These are phyloP conservation scores for Atherinosoma microstoma DNA, from an alignment of 2,797 vertebrate genomes.

Conservation along the genomic window DNA sequence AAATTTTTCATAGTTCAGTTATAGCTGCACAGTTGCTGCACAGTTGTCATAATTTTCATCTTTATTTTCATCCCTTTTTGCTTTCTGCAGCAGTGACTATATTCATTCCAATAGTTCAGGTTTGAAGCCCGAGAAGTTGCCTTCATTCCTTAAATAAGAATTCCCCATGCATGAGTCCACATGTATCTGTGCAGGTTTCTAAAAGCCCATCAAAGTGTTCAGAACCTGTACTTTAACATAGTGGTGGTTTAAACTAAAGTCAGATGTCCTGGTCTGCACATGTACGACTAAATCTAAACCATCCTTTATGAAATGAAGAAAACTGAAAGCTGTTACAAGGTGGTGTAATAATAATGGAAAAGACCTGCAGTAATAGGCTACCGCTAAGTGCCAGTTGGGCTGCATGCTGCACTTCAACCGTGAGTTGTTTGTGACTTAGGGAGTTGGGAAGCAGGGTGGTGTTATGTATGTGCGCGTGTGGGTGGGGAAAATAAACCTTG, in stretches of 20 bases:
- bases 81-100: neutral
- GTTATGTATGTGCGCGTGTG: slow-evolving; percentile 36
- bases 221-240: slow-evolving; percentile 15
- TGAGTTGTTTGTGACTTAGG: slow-evolving; percentile 34
- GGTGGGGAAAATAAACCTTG: slow-evolving; percentile 56
- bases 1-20: neutral
- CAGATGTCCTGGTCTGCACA: neutral
- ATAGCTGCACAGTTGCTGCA: neutral
- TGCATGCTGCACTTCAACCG: slow-evolving; percentile 8
- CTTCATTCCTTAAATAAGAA: slow-evolving; percentile 21
- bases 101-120: slow-evolving; percentile 6
- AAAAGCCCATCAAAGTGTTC: slow-evolving; percentile 17
- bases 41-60: neutral
- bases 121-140: slow-evolving; percentile 20
- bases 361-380: slow-evolving; percentile 2
- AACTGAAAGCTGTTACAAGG: slow-evolving; percentile 1
- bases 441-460: slow-evolving; percentile 29
- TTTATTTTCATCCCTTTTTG: neutral
- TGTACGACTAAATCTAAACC: slow-evolving; percentile 4
- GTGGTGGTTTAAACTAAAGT: neutral
- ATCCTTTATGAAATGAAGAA: neutral
- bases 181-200: neutral
- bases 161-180: slow-evolving; percentile 24
- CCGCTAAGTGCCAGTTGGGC: neutral
- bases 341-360: neutral